Evolutionary conservation across 2,797 vertebrate genomes (phyloP).

Genomic region (Microctenopoma lineatum): DNA sequence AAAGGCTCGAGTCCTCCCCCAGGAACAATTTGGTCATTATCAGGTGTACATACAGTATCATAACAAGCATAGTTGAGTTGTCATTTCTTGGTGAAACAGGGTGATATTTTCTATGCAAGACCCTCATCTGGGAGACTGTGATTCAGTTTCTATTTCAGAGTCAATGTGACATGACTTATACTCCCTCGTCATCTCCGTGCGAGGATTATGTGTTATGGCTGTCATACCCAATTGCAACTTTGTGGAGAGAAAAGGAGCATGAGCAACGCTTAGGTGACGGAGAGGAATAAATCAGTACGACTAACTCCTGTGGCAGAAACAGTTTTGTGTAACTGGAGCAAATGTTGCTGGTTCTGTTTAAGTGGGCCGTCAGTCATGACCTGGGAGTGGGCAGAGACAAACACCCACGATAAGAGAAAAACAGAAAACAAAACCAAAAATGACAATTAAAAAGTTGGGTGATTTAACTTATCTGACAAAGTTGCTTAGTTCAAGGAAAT

Average conservation of each 20-base stretch:
- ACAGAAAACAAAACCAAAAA: background rate
- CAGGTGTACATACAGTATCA: background rate
- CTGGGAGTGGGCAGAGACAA: background rate
- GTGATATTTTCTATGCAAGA: constrained; percentile 22
- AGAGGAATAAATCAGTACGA: constrained; percentile 39
- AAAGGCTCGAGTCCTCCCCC: background rate
- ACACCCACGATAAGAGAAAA: no score
- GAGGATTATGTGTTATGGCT: constrained; percentile 47
- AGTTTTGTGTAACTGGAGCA: constrained; percentile 18
- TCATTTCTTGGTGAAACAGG: constrained; percentile 8
- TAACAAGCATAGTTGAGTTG: constrained; percentile 3
- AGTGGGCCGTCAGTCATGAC: constrained; percentile 9
- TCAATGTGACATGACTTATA: constrained; percentile 52
- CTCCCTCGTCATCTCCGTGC: constrained; percentile 37
- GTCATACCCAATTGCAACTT: constrained; percentile 62
- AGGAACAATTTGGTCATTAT: constrained; percentile 8
- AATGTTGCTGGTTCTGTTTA: constrained; percentile 32
- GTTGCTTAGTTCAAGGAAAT: background rate
- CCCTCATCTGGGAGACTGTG: constrained; percentile 26
- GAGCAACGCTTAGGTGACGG: constrained; percentile 33
- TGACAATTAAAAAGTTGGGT: background rate
- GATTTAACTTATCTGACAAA: background rate
- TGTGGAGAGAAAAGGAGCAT: constrained; percentile 40
- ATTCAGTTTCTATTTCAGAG: constrained; percentile 44
- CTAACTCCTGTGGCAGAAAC: constrained; percentile 21